phyloP scores from a whole-genome alignment of 35 echinoderm and acorn worm genomes.

The Diadema setosum region DNA sequence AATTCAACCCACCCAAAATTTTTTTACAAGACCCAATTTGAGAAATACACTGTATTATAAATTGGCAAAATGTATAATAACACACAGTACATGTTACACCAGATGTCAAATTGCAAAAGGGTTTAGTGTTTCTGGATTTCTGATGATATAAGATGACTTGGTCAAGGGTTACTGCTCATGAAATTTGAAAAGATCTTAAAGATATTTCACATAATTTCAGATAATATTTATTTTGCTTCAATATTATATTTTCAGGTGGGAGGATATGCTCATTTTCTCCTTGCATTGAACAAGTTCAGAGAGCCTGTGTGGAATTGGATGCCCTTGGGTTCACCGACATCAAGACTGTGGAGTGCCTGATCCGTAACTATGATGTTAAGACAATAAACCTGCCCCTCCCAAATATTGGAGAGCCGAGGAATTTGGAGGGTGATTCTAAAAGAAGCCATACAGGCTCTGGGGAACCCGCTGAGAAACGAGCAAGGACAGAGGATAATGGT shows the following conservation, averaged over 20 bases:
- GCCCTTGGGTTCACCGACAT: conserved; percentile 72
- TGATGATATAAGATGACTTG: too few relatives aligned
- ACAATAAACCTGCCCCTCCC: conserved; percentile 50
- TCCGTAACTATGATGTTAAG: conserved; percentile 62
- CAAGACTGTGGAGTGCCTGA: conserved; percentile 74
- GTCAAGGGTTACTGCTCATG: too few relatives aligned
- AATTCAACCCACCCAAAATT: too few relatives aligned
- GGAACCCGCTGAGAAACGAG: not conserved
- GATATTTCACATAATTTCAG: not conserved
- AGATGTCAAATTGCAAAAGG: too few relatives aligned
- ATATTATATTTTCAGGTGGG: too few relatives aligned
- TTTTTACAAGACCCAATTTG: too few relatives aligned
- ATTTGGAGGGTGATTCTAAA: not conserved
- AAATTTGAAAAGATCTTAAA: too few relatives aligned
- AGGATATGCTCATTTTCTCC: conserved; percentile 97
- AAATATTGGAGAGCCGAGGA: conserved; percentile 39
- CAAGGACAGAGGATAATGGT: not conserved
- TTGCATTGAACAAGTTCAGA: conserved; percentile 98
- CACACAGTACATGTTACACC: too few relatives aligned
- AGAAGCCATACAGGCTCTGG: not conserved
- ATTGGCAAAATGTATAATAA: too few relatives aligned
- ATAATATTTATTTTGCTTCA: not conserved
- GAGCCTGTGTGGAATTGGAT: conserved; percentile 50
- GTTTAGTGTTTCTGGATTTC: too few relatives aligned
- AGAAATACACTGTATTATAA: too few relatives aligned